Evolutionary conservation across 2,113 vertebrate genomes (phyloP).

Genomic region (Sus scrofa): T2T-Sscrofa CM000815.6:95112501-95113000

Average conservation of each 20-base stretch:
- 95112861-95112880: conserved; percentile 18
- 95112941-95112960: background rate
- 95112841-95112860: conserved; percentile 60
- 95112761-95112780: conserved; percentile 80
- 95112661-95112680: background rate
- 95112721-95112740: conserved; percentile 56
- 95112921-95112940: conserved; percentile 12
- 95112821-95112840: conserved; percentile 66
- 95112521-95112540: background rate
- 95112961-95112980: background rate
- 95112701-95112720: background rate
- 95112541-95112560: too few relatives aligned
- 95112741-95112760: conserved; percentile 38
- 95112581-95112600: background rate
- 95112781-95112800: conserved; percentile 57
- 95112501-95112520: background rate
- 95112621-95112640: conserved; percentile 38
- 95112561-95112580: background rate
- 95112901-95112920: background rate
- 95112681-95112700: conserved; percentile 15
- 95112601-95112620: background rate
- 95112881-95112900: conserved; percentile 79
- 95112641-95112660: background rate
- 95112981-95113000: background rate
- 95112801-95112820: conserved; percentile 50